Base-by-base conservation (phyloP, 2,797 vertebrate genomes). In the Xerus rutilus region DNA sequence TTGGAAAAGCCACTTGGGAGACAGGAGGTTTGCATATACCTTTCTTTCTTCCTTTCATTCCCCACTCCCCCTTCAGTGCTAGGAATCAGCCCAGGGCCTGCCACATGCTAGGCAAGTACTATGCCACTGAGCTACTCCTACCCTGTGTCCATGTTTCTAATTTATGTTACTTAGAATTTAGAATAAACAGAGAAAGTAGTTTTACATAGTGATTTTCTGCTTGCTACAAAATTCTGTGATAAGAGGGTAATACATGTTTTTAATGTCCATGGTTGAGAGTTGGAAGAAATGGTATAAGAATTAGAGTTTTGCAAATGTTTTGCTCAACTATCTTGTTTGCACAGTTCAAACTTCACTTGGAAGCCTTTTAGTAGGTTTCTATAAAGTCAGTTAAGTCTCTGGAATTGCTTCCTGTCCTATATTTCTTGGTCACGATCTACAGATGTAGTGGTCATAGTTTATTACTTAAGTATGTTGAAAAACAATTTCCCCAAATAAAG, bases 301-400 rank as follows among this genome's bases (percentile, higher is more conserved):
- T 95, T 97, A 92, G 97, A 94, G 97, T 96, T 97, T 88, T 85
- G 97, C 97, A 95, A 97, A 97, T 72, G 7, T 86, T 97, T 73
- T 97, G 92, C 90, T 92, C 86, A 96, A 35, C 25, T 17, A 1
- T 93, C 73, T 97, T 97, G 84, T 97, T 96, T 97, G 57, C 97
- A 97, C 94, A 95, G 97, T 97, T 97, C 98, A 98, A 97, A 98
- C 94, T 97, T 98, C 62, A 76, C 83, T 86, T 97, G 89, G 87
- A 95, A 96, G 86, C 59, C 4, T 82, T 86, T 73, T 92, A 70
- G 73, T 90, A 91, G 62, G 88, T 94, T 97, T 96, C 76, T 87
- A 83, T 39, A 49, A 94, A 5, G 90, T 85, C 81, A 81, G 39
- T 91, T 96, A 79, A 89, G 70, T 86, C 97, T 97, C 97, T 94